Base-by-base conservation (phyloP, 2,888 invertebrate species). In the Incurvaria masculella region DNA sequence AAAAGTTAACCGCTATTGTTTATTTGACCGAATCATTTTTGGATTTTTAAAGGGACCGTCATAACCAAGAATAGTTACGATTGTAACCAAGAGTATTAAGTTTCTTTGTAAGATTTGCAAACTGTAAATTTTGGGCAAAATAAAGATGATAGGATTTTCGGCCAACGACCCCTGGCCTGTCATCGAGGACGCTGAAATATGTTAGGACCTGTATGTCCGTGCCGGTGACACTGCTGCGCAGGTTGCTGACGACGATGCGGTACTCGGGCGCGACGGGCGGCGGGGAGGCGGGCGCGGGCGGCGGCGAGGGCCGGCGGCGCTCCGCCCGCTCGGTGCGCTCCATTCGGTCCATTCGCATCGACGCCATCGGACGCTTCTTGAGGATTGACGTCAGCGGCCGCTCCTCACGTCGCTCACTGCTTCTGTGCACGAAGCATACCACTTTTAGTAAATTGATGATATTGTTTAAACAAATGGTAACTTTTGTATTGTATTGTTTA, bases 211-310 rank as follows among this genome's bases (percentile, higher is more conserved):
- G 86, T 56, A 97, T 93, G 66, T 97, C 96, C 59, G 91, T 90
- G 57, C 91, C 90, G 14, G 94, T 92, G 4, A 96, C 96, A 55
- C 88, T 86, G 20, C 82, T 80, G 60, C 94, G 89, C 53, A 97
- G 81, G 79, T 96, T 97, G 55, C 94, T 93, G 2, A 97, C 94
- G 47, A 94, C 86, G 62, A 96, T 91, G 60, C 94, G 82, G 66
- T 87, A 93, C 42, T 94, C 94, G 4, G 69, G 68, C 3, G 83
- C 72, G 39, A 53, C 50, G 21, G 69, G 62, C 51, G 69, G 73
- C 21, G 75, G 73, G 18, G 56, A 8, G 52, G 65, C 69, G 47
- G 67, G 68, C 5, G 55, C 45, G 51, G 23, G 23, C 23, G 23
- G 23, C 23, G 23, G 23, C 75, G 73, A 20, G 56, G 8, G 52